phyloP scores from a whole-genome alignment of 2,797 vertebrate species.

The Poeciliopsis infans region DNA sequence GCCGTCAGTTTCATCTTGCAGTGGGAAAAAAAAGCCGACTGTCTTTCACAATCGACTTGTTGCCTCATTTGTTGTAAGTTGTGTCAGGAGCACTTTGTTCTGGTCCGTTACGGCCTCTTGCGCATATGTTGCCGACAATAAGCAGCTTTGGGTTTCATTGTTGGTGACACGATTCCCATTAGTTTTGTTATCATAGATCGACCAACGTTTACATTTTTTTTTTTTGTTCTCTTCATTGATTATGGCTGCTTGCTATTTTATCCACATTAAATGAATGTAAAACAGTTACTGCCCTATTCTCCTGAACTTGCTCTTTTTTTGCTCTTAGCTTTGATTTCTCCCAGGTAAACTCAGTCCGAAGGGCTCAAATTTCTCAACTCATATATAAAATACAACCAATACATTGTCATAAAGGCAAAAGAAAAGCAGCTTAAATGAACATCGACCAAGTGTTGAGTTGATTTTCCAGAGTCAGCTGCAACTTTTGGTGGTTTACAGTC shows the following conservation, averaged over 20 bases:
- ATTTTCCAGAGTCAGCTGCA: not conserved
- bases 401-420: not conserved
- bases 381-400: not conserved
- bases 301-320: not conserved
- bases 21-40: slow-evolving; percentile 38
- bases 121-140: not conserved
- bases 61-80: not conserved
- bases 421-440: not conserved
- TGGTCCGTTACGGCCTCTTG: not conserved
- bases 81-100: not conserved
- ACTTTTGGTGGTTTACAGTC: not conserved
- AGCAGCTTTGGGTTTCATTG: not conserved
- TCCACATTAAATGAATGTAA: not conserved
- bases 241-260: not conserved
- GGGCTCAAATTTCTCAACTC: not conserved
- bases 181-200: not conserved
- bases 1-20: not conserved
- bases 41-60: slow-evolving; percentile 15
- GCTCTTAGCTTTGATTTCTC: not conserved
- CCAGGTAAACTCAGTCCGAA: not conserved
- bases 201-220: not conserved
- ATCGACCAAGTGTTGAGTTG: not conserved
- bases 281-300: not conserved
- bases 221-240: not conserved
- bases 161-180: not conserved